Evolutionary conservation across 2,888 invertebrate genomes (phyloP).

Genomic region (Scrobipalpa atriplicella): DNA sequence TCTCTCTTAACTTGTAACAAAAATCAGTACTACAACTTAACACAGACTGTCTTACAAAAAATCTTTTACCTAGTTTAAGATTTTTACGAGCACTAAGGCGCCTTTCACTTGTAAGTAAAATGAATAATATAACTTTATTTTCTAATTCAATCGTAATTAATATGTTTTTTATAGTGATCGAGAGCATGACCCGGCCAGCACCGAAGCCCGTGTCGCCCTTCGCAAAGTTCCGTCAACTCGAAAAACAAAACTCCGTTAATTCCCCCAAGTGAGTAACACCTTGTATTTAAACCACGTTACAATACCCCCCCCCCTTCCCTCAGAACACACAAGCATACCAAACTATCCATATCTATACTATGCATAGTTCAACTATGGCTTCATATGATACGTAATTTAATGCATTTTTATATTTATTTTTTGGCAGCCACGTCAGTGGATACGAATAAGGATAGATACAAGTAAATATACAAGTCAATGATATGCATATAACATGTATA

Average conservation of each 20-base stretch:
- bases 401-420: constrained; percentile 51
- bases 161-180: constrained; percentile 71
- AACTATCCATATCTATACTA: constrained; percentile 45
- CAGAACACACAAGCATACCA: constrained; percentile 28
- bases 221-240: constrained; percentile 95
- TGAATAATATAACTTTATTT: too few relatives aligned
- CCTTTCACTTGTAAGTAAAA: neutral
- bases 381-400: constrained; percentile 58
- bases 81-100: too few relatives aligned
- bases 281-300: neutral
- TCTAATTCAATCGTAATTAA: neutral
- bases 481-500: constrained; percentile 63
- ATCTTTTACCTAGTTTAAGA: too few relatives aligned
- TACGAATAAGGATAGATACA: constrained; percentile 70
- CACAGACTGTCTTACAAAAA: too few relatives aligned
- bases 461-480: constrained; percentile 66
- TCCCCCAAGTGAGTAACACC: constrained; percentile 88
- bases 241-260: constrained; percentile 91
- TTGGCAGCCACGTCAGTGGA: constrained; percentile 74
- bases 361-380: constrained; percentile 51
- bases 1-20: neutral
- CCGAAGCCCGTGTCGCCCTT: constrained; percentile 92
- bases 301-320: constrained; percentile 29
- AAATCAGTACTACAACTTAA: neutral
- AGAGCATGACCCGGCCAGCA: constrained; percentile 75